Base-by-base conservation (phyloP, 2,888 invertebrate species). In the Apamea monoglypha region DNA sequence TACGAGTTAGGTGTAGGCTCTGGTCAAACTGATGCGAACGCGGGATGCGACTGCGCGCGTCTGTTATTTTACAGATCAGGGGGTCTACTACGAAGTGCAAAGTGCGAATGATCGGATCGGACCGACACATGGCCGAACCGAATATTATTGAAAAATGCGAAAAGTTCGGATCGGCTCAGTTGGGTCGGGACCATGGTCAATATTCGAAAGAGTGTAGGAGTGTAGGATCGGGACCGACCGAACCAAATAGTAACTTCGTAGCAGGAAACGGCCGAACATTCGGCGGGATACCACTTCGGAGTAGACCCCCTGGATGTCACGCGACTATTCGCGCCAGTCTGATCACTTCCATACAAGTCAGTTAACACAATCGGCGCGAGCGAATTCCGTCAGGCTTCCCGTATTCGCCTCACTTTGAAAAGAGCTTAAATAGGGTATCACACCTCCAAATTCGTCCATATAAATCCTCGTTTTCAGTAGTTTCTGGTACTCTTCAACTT, bases 401-500 rank as follows among this genome's bases (percentile, higher is more conserved):
- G 7, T 36, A 14, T 74, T 32, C 44, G 21, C 18, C 32, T 76
- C 59, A 74, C 8, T 32, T 36, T 59, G 32, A 16, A 32, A 32
- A 59, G 47, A 47, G 25, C 6, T 10, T 61, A 12, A 75, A 59
- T 47, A 32, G 16, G 25, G n/a, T 64, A 71, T 79, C 82, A 70
- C 89, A 98, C 98, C 98, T 94, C 99, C 99, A 95, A 98, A 97
- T 82, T 97, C 97, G 94, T 99, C 99, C 91, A 98, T 98, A 88
- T 98, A 98, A 90, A 99, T 97, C 90, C 99, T 97, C 63, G 98
- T 97, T 91, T 99, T 98, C 64, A 99, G 95, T 84, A 99, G 97
- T 87, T 98, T 98, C 95, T 99, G 98, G 95, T 99, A 99, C 92
- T 99, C 98, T 84, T 98, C 98, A n/a, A 99, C 98, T 97, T 99